Percentiles rank a stretch among this genome's conserved stretches.
phyloP scores from a whole-genome alignment of 2,113 vertebrate species.

The Sylvia atricapilla region DNA sequence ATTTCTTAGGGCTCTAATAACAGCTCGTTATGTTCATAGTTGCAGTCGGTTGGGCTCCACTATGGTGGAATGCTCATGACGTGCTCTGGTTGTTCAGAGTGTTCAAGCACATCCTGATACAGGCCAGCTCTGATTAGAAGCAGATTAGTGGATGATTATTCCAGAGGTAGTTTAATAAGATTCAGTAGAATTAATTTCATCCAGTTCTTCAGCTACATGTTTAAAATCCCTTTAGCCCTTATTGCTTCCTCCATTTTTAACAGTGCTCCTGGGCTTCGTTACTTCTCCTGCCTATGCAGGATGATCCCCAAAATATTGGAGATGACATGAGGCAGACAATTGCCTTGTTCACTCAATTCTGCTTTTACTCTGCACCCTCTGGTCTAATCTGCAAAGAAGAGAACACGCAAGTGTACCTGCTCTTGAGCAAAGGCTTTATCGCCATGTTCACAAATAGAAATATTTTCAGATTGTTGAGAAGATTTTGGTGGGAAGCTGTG shows the following conservation, averaged over 20 bases:
- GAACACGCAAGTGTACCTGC: neutral
- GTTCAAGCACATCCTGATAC: neutral
- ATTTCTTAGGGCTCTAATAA: neutral
- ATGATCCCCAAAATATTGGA: neutral
- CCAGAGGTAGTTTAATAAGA: neutral
- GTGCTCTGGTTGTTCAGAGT: neutral
- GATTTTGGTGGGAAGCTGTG: neutral
- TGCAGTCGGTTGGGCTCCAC: neutral
- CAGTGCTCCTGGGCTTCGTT: neutral
- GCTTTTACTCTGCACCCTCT: neutral
- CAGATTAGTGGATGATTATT: neutral
- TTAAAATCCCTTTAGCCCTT: neutral
- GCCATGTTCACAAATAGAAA: neutral
- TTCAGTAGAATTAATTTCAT: neutral
- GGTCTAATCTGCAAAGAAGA: neutral
- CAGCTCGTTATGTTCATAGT: neutral
- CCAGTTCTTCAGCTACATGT: neutral
- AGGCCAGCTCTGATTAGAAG: neutral
- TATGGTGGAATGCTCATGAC: neutral
- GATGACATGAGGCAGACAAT: neutral
- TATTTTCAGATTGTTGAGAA: neutral
- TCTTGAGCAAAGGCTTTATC: neutral
- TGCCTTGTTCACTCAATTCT: neutral
- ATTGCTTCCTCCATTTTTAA: neutral
- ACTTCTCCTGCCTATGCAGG: neutral